Conservation (phyloP, 2,797 vertebrate species). For the Cetoscarus ocellatus region DNA sequence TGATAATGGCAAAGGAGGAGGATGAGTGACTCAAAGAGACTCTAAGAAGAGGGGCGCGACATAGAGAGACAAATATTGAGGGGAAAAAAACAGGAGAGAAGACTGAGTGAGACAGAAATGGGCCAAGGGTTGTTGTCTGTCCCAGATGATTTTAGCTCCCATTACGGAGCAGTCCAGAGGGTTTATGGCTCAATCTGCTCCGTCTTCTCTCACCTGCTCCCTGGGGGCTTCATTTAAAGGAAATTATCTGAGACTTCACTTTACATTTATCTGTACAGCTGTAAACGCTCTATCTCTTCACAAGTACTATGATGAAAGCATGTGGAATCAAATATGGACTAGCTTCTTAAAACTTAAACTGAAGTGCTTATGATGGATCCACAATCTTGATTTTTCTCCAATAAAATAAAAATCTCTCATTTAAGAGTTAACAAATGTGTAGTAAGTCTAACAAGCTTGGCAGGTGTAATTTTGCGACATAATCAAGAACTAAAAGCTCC, state of each 20-base stretch:
- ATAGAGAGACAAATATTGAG: not conserved
- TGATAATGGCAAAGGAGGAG: slow-evolving; percentile 12
- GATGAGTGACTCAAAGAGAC: slow-evolving; percentile 8
- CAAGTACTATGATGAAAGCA: not conserved
- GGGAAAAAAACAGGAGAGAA: slow-evolving; percentile 3
- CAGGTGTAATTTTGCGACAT: not conserved
- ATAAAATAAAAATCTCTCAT: too few relatives aligned
- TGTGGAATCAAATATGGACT: not conserved
- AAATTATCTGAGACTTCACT: slow-evolving; percentile 28
- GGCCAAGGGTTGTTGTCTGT: slow-evolving; percentile 13
- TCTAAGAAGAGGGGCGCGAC: slow-evolving; percentile 8
- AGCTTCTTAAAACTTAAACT: not conserved
- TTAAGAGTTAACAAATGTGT: too few relatives aligned
- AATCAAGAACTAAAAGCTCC: not conserved
- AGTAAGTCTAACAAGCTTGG: too few relatives aligned
- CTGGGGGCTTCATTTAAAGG: slow-evolving; percentile 39
- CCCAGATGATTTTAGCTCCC: slow-evolving; percentile 38
- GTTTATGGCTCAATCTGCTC: slow-evolving; percentile 21
- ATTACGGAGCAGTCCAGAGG: slow-evolving; percentile 37
- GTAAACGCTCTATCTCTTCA: not conserved
- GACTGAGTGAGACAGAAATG: slow-evolving; percentile 39
- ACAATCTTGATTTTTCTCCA: not conserved
- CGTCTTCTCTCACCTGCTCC: slow-evolving; percentile 21
- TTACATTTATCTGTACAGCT: slow-evolving; percentile 21
- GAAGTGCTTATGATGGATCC: slow-evolving; percentile 1